Evolutionary conservation across 2,113 vertebrate genomes (phyloP), one percentile per base, ranked within the genome.

Genomic region (Equus quagga): DNA sequence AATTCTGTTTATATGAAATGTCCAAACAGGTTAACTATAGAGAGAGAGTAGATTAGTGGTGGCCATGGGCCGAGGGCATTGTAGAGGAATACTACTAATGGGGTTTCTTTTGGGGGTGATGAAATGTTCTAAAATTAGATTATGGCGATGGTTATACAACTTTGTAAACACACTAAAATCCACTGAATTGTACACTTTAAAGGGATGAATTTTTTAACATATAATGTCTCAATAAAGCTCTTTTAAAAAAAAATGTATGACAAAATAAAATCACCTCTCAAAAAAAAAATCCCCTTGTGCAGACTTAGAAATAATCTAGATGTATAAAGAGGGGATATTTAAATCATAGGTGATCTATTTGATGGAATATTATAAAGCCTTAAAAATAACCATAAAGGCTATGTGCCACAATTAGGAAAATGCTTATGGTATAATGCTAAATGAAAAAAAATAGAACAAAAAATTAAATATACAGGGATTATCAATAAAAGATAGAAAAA

Each of bases 331-430:
- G n/a, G 11, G n/a, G 11, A 21, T 89, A 75, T 58, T 80, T 94
- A 65, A 89, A 85, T 76, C 23, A 88, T 17, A 84, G n/a, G 18
- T 67, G 18, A 83, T 62, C 33, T 82, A 79, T 17, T 72, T 54
- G 33, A 80, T 26, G 0, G 15, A 81, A 46, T 73, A 93, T 19
- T 64, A 92, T 26, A 82, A 88, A 94, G 41, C 41, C 83, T 87
- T 82, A 94, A 93, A 97, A 85, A 72, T 90, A 89, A 83, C 65
- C 46, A 86, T n/a, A 94, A 88, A 93, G 9, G 26, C 33, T 19
- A 65, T 41, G 1, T 72, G 62, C 41, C 23, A 81, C 41, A 41
- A 85, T 1, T 36, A 91, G 64, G 54, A 85, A 96, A 96, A 79
- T 86, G 49, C 33, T 94, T 94, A 62, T 69, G 12, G 13, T 56